phyloP scores from a whole-genome alignment of 2,113 vertebrate genomes.

The Labrus mixtus region DNA sequence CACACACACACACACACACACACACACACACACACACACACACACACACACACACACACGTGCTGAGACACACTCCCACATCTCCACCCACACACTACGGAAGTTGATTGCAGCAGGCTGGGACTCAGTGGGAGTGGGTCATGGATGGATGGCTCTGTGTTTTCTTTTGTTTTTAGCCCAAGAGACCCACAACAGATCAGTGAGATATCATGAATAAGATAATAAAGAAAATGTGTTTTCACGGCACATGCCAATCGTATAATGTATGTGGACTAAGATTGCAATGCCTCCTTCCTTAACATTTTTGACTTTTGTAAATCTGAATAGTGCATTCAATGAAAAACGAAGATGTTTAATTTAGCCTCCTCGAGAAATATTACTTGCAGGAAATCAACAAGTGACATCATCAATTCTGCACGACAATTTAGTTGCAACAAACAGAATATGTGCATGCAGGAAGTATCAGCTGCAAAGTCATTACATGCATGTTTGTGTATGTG shows the following conservation, averaged over 20 bases:
- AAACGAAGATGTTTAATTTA: too few relatives aligned
- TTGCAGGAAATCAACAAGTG: too few relatives aligned
- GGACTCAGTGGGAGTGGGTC: slow-evolving; percentile 67
- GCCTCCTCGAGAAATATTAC: too few relatives aligned
- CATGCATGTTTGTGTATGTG: too few relatives aligned
- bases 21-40: slow-evolving; percentile 49
- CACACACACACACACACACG: slow-evolving; percentile 42
- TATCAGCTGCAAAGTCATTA: too few relatives aligned
- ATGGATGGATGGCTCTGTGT: slow-evolving; percentile 54
- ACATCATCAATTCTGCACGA: too few relatives aligned
- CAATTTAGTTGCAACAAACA: too few relatives aligned
- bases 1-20: slow-evolving; percentile 49
- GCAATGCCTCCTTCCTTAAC: not conserved
- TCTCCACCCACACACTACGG: slow-evolving; percentile 41
- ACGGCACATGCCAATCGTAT: not conserved
- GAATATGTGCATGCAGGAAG: not conserved
- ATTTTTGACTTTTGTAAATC: too few relatives aligned
- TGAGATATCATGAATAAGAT: slow-evolving; percentile 18
- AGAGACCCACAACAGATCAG: slow-evolving; percentile 29
- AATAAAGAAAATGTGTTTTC: slow-evolving; percentile 2
- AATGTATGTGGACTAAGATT: not conserved
- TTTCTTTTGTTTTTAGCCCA: slow-evolving; percentile 59
- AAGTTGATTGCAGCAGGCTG: slow-evolving; percentile 63
- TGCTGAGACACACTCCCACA: slow-evolving; percentile 49
- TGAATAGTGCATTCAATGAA: too few relatives aligned